Base-by-base conservation (phyloP, 2,797 vertebrate genomes). In the Phataginus tetradactyla region DNA sequence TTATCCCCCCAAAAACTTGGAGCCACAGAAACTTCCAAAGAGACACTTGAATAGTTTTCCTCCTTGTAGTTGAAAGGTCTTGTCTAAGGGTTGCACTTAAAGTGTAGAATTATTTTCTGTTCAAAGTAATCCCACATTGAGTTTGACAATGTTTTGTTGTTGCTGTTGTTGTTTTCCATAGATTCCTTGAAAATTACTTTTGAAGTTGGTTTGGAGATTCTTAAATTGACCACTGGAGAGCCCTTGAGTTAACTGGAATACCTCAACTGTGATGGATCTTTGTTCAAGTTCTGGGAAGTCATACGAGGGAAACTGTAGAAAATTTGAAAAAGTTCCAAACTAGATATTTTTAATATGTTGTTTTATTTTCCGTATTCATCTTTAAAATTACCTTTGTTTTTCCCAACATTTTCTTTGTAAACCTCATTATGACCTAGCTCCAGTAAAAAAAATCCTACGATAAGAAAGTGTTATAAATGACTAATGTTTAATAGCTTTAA, bases 161-260 rank as follows among this genome's bases (percentile, higher is more conserved):
- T 13, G 17, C 3, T 45, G 7, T 71, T 32, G 8, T 84, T 17
- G 72, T 42, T 78, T 77, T 83, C 42, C 2, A 37, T 21, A 55
- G 74, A 64, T 53, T 37, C 17, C 18, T 72, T 90, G 42, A 80
- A 72, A 74, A 80, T 55, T 90, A 66, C 42, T 74, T 93, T 83
- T n/a, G 71, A 86, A 21, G 4, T 84, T 91, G 20, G 14, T 80
- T 91, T 79, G 27, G 34, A 86, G 57, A 90, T 92, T 86, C 32
- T 57, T 74, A 81, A 81, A 86, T 53, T 81, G 45, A 32, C 53
- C 72, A 90, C 74, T 71, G 11, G 45, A 92, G 74, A 78, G 49
- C 37, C 66, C 14, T 79, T 84, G 85, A 86, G n/a, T 81, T 90
- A 92, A 89, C 37, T 77, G 15, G 27, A 86, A 88, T 68, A 90